Evolutionary conservation across 2,888 invertebrate genomes (phyloP).

Genomic region (Drosophila diplacantha): DNA sequence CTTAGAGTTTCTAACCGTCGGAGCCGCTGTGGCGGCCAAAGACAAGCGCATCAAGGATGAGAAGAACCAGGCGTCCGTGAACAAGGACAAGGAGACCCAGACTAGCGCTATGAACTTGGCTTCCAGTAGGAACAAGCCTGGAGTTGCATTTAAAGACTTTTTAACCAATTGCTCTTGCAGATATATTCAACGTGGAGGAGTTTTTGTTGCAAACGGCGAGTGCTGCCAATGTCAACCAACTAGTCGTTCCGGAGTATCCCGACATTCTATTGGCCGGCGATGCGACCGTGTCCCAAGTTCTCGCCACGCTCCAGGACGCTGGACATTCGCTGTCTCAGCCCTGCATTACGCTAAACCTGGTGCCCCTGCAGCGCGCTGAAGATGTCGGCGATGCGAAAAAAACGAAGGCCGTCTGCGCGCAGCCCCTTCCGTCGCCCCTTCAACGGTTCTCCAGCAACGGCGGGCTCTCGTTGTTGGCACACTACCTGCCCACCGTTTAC

Average conservation of each 20-base stretch:
- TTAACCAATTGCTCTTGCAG: conserved; percentile 44
- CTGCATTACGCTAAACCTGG: conserved; percentile 76
- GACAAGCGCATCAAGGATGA: conserved; percentile 92
- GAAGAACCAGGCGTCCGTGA: conserved; percentile 81
- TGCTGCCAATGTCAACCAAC: conserved; percentile 76
- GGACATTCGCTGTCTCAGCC: conserved; percentile 79
- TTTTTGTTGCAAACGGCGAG: conserved; percentile 69
- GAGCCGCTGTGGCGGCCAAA: conserved; percentile 91
- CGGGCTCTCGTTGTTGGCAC: conserved; percentile 91
- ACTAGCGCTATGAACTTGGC: conserved; percentile 37
- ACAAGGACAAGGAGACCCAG: conserved; percentile 73
- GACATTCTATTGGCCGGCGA: conserved; percentile 79
- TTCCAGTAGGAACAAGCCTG: conserved; percentile 52
- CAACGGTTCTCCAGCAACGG: conserved; percentile 93
- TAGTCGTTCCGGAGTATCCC: conserved; percentile 78
- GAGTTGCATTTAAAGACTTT: background rate
- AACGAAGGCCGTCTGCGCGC: conserved; percentile 73
- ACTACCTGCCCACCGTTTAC: conserved; percentile 91
- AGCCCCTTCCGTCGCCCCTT: conserved; percentile 80
- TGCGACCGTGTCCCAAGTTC: conserved; percentile 81
- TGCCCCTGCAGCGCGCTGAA: conserved; percentile 48
- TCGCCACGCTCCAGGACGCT: conserved; percentile 79
- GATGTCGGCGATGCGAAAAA: conserved; percentile 44
- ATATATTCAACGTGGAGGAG: conserved; percentile 73
- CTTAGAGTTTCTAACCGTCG: conserved; percentile 84